Percentiles rank a stretch among this genome's conserved stretches.
These are phyloP conservation scores for Glyptemys insculpta DNA, from an alignment of 2,797 vertebrate species.

Conservation along the genomic window DNA sequence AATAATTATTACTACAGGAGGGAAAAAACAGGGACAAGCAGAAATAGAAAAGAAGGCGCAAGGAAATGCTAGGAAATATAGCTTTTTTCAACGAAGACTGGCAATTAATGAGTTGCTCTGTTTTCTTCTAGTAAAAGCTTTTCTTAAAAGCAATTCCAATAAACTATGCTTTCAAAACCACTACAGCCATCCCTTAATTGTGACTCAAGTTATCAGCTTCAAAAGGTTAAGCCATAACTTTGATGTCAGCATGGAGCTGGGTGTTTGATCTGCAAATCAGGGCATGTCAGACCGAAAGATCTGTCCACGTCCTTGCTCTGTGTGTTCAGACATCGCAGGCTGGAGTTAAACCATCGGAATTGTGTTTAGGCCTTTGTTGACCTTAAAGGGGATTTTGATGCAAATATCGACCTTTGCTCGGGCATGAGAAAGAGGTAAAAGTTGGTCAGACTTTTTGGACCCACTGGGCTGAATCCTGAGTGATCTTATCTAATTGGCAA, in stretches of 20 bases:
- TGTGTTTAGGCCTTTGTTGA: conserved; percentile 16
- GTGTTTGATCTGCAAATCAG: neutral
- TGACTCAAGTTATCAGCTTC: neutral
- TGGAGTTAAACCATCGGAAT: neutral
- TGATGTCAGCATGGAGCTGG: fast-evolving
- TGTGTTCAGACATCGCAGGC: neutral
- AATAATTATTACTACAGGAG: neutral
- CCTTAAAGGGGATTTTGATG: conserved; percentile 53
- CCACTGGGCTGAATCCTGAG: neutral
- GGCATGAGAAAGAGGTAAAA: neutral
- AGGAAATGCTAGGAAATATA: neutral
- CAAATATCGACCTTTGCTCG: conserved; percentile 52
- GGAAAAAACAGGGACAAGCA: neutral
- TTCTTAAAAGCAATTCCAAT: neutral
- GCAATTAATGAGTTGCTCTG: neutral
- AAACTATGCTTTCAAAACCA: fast-evolving
- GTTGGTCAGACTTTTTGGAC: neutral
- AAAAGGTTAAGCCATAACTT: neutral
- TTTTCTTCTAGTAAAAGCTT: neutral
- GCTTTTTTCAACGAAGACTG: neutral
- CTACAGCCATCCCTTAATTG: fast-evolving
- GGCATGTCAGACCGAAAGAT: neutral
- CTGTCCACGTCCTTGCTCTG: neutral
- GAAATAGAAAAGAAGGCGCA: neutral
- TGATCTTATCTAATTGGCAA: neutral